Evolutionary conservation across 2,888 invertebrate species (phyloP), one percentile per base, ranked within the genome.

Genomic region (Drosophila tanythrix): DNA sequence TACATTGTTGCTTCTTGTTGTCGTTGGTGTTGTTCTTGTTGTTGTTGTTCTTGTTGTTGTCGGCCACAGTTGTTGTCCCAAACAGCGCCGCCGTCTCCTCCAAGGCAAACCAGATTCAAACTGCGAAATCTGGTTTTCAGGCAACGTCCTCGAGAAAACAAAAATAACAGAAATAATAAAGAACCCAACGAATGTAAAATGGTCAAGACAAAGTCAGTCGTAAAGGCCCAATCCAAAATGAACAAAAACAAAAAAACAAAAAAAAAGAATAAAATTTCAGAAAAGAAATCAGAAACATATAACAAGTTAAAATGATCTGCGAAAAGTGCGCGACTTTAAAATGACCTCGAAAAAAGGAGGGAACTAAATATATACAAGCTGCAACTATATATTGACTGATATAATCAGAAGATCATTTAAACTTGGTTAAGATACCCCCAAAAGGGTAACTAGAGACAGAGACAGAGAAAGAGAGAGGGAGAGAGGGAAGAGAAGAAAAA

Each of bases 61-160:
- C 29, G 56, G 8, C 15, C 4, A 46, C 46, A 25, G 46, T 46
- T 46, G 46, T 46, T 46, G 56, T 29, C 25, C 29, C 52, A 43
- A 63, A 31, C 65, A 38, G 70, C 70, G 43, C 43, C 58, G 53
- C 56, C 66, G 62, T 68, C 70, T 63, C 68, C 75, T 63, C 71
- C 87, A 84, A 88, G 87, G 87, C 89, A 88, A 88, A 88, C 89
- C 87, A 88, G 89, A 82, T 84, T 84, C 56, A 55, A 59, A 72
- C 67, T 60, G 68, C 67, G 51, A 72, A 83, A 82, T 83, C 86
- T 76, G 86, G 88, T 88, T 88, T 88, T 57, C 72, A 76, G 84
- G 76, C 83, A 86, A 88, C 86, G 88, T 86, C 86, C 86, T 86
- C 86, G 83, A 82, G 78, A 77, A 71, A 31, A 63, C 33, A 31